Conservation (phyloP, 2,113 vertebrate species). For the Epinephelus lanceolatus region DNA sequence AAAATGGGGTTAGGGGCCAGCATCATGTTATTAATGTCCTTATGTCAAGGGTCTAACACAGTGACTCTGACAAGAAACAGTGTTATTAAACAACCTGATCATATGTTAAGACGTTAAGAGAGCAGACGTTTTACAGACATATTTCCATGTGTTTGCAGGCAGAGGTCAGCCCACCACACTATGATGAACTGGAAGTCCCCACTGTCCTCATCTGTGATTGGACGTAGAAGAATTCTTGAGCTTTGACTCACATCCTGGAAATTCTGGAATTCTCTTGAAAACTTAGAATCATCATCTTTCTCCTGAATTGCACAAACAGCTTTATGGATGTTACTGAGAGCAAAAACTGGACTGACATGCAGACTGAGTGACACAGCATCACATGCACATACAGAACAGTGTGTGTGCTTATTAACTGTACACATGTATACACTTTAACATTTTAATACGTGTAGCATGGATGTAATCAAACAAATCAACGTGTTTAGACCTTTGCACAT, state of each 20-base stretch:
- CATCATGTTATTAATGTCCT: not conserved
- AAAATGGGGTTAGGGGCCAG: not conserved
- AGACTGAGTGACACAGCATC: slow-evolving; percentile 18
- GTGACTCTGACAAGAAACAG: not conserved
- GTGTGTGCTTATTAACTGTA: slow-evolving; percentile 48
- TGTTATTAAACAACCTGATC: not conserved
- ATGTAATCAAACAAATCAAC: slow-evolving; percentile 34
- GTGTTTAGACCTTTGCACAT: slow-evolving; percentile 61
- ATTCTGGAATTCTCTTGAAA: slow-evolving; percentile 30
- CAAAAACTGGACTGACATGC: slow-evolving; percentile 47
- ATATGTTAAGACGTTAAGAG: not conserved
- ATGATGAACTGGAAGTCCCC: slow-evolving; percentile 83
- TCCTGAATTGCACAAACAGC: slow-evolving; percentile 55
- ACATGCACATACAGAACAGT: slow-evolving; percentile 36
- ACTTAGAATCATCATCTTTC: slow-evolving; percentile 10
- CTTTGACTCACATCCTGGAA: slow-evolving; percentile 14
- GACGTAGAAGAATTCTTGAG: slow-evolving; percentile 17
- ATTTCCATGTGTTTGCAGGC: slow-evolving; percentile 80
- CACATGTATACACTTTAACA: slow-evolving; percentile 50
- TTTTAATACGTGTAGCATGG: slow-evolving; percentile 68
- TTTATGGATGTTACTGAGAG: slow-evolving; percentile 25
- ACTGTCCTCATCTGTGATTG: slow-evolving; percentile 12
- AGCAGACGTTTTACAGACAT: not conserved
- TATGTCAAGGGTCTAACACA: not conserved
- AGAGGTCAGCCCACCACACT: slow-evolving; percentile 96